These are phyloP conservation scores for Callosobruchus maculatus DNA, from an alignment of 2,888 invertebrate genomes.

Conservation along the genomic window DNA sequence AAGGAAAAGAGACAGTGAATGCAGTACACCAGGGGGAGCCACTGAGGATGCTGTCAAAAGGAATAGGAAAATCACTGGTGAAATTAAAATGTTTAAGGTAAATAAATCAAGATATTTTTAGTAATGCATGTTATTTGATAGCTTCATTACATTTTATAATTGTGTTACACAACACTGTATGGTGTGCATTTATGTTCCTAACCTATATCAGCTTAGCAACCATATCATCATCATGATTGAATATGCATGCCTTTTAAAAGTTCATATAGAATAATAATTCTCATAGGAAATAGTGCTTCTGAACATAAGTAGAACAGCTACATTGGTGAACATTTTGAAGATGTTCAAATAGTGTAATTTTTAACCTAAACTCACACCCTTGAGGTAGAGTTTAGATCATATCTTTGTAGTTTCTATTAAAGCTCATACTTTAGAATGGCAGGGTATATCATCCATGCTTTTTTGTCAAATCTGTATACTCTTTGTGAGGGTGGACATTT, in stretches of 20 bases:
- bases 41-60: slow-evolving; percentile 18
- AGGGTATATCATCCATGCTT: too few species aligned
- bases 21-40: slow-evolving; percentile 23
- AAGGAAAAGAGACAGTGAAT: slow-evolving; percentile 31
- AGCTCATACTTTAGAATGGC: too few species aligned
- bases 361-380: neutral
- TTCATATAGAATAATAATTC: neutral
- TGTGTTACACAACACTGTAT: neutral
- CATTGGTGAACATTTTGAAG: neutral
- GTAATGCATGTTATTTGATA: neutral
- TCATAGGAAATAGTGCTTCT: neutral
- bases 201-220: neutral
- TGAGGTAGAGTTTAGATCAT: too few species aligned
- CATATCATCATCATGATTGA: neutral
- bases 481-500: too few species aligned
- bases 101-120: slow-evolving; percentile 7
- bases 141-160: neutral
- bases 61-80: slow-evolving; percentile 24
- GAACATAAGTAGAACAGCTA: neutral
- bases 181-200: neutral
- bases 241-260: neutral
- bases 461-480: too few species aligned
- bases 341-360: neutral
- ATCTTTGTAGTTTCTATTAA: too few species aligned
- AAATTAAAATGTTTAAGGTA: slow-evolving; percentile 31